Evolutionary conservation across 1,140 invertebrate genomes (phyloP).

Genomic region (Parasteatoda tepidariorum): DNA sequence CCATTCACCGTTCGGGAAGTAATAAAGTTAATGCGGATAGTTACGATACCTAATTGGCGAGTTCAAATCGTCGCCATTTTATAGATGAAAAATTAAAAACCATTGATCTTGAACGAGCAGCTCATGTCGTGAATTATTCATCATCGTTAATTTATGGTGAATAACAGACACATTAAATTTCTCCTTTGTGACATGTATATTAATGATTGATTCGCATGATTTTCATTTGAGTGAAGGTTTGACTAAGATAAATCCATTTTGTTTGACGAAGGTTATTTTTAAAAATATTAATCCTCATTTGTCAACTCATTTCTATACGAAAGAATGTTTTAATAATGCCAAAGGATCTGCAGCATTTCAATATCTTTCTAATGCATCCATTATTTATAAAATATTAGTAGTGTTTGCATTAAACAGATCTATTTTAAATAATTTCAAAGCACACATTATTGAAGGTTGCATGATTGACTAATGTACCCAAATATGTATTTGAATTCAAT

Average conservation of each 20-base stretch:
- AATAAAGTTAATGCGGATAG: not conserved
- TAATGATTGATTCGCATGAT: not conserved
- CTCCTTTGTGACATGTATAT: not conserved
- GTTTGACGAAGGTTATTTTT: not conserved
- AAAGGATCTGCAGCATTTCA: too few species aligned
- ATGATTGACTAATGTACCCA: too few species aligned
- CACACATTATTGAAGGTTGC: too few species aligned
- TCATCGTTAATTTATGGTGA: not conserved
- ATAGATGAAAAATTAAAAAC: not conserved
- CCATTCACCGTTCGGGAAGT: not conserved
- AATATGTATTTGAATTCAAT: too few species aligned
- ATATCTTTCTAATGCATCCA: too few species aligned
- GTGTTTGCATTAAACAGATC: too few species aligned
- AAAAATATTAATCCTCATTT: not conserved
- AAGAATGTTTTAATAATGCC: too few species aligned
- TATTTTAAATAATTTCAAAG: too few species aligned
- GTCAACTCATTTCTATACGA: too few species aligned
- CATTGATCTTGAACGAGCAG: not conserved
- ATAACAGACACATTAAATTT: not conserved
- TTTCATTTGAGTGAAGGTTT: not conserved
- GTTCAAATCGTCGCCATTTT: not conserved
- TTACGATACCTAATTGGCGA: too few species aligned
- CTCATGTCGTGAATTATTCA: not conserved
- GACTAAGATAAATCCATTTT: not conserved
- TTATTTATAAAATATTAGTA: too few species aligned